Base-by-base conservation (phyloP, 1,140 invertebrate species). In the Chrysopa pallens region DNA sequence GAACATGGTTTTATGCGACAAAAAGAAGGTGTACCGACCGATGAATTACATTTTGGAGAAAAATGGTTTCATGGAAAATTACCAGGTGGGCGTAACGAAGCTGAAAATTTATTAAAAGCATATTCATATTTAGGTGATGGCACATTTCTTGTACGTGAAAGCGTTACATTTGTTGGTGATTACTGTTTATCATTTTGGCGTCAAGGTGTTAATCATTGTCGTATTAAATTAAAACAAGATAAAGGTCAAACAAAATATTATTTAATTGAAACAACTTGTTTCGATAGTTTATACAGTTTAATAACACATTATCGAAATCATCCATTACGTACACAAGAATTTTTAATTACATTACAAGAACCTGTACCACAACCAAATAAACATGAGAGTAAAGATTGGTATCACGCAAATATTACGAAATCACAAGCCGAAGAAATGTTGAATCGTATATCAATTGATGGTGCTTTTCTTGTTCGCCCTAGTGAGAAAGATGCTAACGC, bases 121-220 rank as follows among this genome's bases (percentile, higher is more conserved):
- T 88, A 93, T 60, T 76, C 85, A 1, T 69, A 88, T 60, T 68
- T 95, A 11, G 91, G 91, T 1, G 89, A 96, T 60, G 93, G 92
- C 1, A 93, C 89, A 4, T 98, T 97, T 63, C 68, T 98, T 11
- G 92, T 98, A 0, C 66, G 92, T 44, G 84, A 92, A 49, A 93
- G 90, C 59, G 89, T 93, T 27, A 96, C 91, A 0, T 97, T 95
- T 66, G 85, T 94, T 13, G 92, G 92, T 0, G 91, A 96, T 63
- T 95, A 93, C 58, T 90, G 89, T 43, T 61, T 98, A 3, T 95
- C 90, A 0, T 96, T 97, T 64, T 94, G 85, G 86, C 69, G 88
- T 8, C 76, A 87, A 55, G 82, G 80, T 13, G 84, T 87, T 0
- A 90, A 93, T 63, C 93, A 97, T 60, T 94, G 90, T 59, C 72